phyloP scores from a whole-genome alignment of 2,113 vertebrate genomes.

The Silurus asotus region DNA sequence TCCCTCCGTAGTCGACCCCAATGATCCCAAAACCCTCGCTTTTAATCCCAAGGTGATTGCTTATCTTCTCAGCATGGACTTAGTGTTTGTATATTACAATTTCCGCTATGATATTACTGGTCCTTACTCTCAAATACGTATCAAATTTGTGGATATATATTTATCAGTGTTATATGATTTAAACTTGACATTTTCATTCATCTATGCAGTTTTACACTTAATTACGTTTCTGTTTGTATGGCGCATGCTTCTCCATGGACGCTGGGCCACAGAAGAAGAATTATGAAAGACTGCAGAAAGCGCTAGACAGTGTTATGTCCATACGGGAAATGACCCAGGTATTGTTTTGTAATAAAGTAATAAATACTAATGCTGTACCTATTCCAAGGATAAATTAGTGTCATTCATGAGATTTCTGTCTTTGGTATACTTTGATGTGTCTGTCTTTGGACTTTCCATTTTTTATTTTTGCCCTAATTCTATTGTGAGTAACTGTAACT shows the following conservation, averaged over 20 bases:
- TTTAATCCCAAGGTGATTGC: conserved; percentile 95
- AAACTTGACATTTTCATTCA: not conserved
- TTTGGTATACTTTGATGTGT: not conserved
- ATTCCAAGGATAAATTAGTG: not conserved
- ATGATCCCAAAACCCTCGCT: conserved; percentile 96
- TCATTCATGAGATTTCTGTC: not conserved
- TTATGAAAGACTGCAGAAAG: conserved; percentile 98
- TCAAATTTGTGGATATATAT: not conserved
- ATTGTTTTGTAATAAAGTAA: conserved; percentile 40
- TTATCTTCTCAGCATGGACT: not conserved
- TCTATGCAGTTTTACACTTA: not conserved
- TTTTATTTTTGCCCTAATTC: not conserved
- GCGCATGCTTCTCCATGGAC: conserved; percentile 57
- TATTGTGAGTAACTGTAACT: not conserved
- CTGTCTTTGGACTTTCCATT: not conserved
- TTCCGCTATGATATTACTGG: not conserved
- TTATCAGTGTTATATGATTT: not conserved
- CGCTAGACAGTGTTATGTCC: conserved; percentile 98
- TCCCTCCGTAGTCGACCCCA: conserved; percentile 96
- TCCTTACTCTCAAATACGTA: not conserved
- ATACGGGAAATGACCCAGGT: conserved; percentile 99
- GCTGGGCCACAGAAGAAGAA: conserved; percentile 89
- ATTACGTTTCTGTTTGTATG: conserved; percentile 29
- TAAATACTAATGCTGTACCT: not conserved
- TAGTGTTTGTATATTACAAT: not conserved